Base-by-base conservation (phyloP, 1,140 invertebrate species). In the Halictus rubicundus region DNA sequence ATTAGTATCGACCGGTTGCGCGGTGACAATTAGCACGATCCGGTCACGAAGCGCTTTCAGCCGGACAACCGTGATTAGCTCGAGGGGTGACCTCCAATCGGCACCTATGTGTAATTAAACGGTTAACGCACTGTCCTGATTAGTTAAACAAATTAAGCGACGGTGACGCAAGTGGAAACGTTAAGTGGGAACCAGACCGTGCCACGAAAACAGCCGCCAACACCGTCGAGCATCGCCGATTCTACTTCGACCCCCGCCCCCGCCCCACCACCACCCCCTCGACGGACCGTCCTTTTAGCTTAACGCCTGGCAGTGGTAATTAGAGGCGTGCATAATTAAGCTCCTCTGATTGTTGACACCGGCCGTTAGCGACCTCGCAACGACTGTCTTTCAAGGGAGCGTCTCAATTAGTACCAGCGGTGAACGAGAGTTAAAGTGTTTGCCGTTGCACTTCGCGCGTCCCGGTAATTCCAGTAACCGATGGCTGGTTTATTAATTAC, bases 261-360 rank as follows among this genome's bases (percentile, higher is more conserved):
- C 39, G 27, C 42, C 52, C 5, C 39, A 23, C 39, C 52, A 4
- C 16, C 46, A 59, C 8, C 39, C 37, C 49, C 12, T 23, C 5
- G 27, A 23, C 63, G 69, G 5, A 32, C 75, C 64, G 42, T 57
- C 61, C 52, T 59, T 66, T 54, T 64, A 61, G 77, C 72, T 46
- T 66, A 76, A 70, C 81, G 75, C 72, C 64, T 79, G 60, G 57
- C 61, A 59, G 68, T 86, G 87, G 84, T 88, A 90, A 90, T 90
- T 90, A 90, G 88, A 90, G 89, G 89, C 89, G 89, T 89, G 89
- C 89, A 90, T 90, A 90, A 90, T 90, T 90, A 90, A 90, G 78
- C 32, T 59, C 57, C 60, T 76, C 68, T 76, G 89, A 90, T 90
- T 87, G 89, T 90, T 90, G 89, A 90, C 89, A 90, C 87, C 81